Conservation (phyloP, 2,888 invertebrate species). For the Stratiomys singularior region DNA sequence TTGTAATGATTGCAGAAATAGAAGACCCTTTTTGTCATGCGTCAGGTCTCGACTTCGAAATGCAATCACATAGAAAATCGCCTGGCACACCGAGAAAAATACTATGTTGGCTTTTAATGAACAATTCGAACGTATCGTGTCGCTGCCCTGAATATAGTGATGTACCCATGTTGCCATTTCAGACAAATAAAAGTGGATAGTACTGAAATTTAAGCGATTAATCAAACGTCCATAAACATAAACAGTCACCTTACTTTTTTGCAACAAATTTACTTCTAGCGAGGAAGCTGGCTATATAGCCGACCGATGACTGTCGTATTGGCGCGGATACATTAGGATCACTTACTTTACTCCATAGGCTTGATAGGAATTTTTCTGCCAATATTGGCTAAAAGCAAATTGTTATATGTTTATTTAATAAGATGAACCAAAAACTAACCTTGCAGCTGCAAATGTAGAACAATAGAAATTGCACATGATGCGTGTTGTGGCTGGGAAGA, state of each 20-base stretch:
- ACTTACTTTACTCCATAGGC: slow-evolving; percentile 79
- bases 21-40: slow-evolving; percentile 78
- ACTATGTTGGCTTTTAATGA: slow-evolving; percentile 81
- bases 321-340: slow-evolving; percentile 73
- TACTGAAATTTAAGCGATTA: slow-evolving; percentile 65
- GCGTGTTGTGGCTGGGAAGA: slow-evolving; percentile 83
- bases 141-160: slow-evolving; percentile 72
- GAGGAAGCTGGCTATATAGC: slow-evolving; percentile 79
- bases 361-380: slow-evolving; percentile 74
- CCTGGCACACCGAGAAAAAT: slow-evolving; percentile 93
- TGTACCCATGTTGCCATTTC: slow-evolving; percentile 87
- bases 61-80: slow-evolving; percentile 90
- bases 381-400: slow-evolving; percentile 59
- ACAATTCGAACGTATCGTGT: slow-evolving; percentile 60
- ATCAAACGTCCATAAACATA: background rate
- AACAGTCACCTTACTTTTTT: slow-evolving; percentile 67
- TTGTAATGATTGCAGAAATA: slow-evolving; percentile 83
- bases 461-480: slow-evolving; percentile 81
- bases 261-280: slow-evolving; percentile 75
- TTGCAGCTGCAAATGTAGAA: slow-evolving; percentile 80
- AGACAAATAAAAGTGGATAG: slow-evolving; percentile 73
- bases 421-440: slow-evolving; percentile 52
- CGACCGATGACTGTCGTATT: slow-evolving; percentile 75
- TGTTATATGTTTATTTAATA: too few species aligned
- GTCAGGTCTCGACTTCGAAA: slow-evolving; percentile 89